These are phyloP conservation scores for Drosophila saltans DNA, from an alignment of 1,140 invertebrate genomes.

Conservation along the genomic window DNA sequence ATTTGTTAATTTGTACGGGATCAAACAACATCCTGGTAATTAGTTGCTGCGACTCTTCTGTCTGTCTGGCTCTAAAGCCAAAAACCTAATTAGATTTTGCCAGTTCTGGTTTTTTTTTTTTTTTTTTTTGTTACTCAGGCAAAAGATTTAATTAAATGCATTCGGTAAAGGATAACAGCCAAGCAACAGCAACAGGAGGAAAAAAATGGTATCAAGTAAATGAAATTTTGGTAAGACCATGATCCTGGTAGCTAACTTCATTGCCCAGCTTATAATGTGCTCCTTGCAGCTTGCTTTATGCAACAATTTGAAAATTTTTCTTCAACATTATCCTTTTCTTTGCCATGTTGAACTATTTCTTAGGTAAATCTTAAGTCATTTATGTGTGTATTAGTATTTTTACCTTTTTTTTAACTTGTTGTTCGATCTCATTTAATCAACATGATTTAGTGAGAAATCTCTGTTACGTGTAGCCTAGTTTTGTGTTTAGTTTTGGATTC, in stretches of 20 bases:
- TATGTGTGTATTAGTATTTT: no score
- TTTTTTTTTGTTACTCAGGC: slow-evolving; percentile 6
- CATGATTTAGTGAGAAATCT: no score
- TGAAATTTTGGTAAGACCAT: slow-evolving; percentile 11
- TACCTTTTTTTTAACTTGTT: no score
- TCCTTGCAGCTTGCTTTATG: background rate
- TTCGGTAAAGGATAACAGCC: slow-evolving; percentile 5
- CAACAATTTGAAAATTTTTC: background rate
- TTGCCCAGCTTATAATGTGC: background rate
- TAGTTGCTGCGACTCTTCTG: slow-evolving; percentile 50
- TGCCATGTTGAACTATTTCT: no score
- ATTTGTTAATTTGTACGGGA: slow-evolving; percentile 81
- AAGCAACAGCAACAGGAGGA: no score
- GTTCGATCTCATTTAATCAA: no score
- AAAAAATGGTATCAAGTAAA: slow-evolving; percentile 1
- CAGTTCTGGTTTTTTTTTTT: background rate
- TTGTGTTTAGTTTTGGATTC: no score
- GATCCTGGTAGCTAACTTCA: slow-evolving; percentile 7
- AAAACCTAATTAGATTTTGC: slow-evolving; percentile 22
- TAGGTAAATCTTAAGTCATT: no score
- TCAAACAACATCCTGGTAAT: slow-evolving; percentile 73
- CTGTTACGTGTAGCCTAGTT: no score
- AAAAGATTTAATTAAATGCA: slow-evolving; percentile 23
- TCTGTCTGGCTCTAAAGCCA: slow-evolving; percentile 17
- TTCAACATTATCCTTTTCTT: no score